phyloP scores from a whole-genome alignment of 2,113 vertebrate species.

The Lagopus muta region DNA sequence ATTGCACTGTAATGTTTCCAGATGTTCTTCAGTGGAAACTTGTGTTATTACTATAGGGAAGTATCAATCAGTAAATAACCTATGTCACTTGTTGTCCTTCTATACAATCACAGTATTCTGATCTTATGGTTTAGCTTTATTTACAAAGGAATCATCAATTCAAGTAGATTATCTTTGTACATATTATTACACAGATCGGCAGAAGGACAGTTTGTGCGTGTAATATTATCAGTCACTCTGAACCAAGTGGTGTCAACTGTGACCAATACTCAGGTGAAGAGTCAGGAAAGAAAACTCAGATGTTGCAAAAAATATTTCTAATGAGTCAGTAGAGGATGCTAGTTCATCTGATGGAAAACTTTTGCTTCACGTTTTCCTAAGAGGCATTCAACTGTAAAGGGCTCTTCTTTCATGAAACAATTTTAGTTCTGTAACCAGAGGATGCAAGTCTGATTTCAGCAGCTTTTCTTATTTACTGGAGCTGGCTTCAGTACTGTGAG shows the following conservation, averaged over 20 bases:
- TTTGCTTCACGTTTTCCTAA: background rate
- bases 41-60: constrained; percentile 24
- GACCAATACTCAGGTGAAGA: background rate
- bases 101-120: constrained; percentile 19
- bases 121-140: constrained; percentile 51
- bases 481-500: background rate
- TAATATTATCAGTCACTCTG: background rate
- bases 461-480: background rate
- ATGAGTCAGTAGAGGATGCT: background rate
- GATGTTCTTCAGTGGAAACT: constrained; percentile 57
- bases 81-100: constrained; percentile 34
- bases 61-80: constrained; percentile 63
- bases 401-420: background rate
- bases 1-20: constrained; percentile 53
- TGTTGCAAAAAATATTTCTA: background rate
- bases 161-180: background rate
- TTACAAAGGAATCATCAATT: constrained; percentile 46
- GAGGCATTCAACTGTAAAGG: background rate
- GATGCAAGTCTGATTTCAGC: background rate
- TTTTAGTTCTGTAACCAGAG: background rate
- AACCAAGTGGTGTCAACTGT: background rate
- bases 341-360: background rate
- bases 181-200: background rate
- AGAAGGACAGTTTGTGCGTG: background rate
- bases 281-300: background rate